These are phyloP conservation scores for Madoqua kirkii DNA, from an alignment of 2,113 vertebrate species.

Conservation along the genomic window DNA sequence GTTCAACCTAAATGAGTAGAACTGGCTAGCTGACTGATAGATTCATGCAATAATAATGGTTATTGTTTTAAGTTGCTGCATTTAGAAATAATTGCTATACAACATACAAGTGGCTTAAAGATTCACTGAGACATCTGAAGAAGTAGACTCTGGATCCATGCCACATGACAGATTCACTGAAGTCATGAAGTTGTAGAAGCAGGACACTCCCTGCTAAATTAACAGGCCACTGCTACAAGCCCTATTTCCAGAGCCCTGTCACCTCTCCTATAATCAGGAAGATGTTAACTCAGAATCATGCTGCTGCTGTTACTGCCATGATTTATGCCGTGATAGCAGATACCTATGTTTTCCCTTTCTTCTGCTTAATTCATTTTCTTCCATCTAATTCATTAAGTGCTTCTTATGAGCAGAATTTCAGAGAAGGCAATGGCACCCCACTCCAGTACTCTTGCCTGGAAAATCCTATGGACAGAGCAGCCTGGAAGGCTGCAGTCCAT, in stretches of 20 bases:
- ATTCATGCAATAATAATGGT: background rate
- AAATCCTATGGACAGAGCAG: no score
- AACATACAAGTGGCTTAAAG: background rate
- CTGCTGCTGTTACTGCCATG: background rate
- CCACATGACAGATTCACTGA: background rate
- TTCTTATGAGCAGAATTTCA: background rate
- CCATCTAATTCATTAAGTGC: background rate
- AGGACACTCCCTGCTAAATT: background rate
- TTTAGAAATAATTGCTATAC: background rate
- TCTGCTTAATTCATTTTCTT: background rate
- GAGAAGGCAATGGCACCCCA: no score
- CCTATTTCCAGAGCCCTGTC: background rate
- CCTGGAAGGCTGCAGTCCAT: no score
- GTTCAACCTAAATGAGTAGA: background rate
- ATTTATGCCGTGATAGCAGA: background rate
- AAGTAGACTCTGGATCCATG: background rate
- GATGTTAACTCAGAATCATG: background rate
- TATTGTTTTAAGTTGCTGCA: background rate
- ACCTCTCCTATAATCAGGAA: background rate
- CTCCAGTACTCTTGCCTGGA: no score
- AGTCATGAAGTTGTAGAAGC: background rate
- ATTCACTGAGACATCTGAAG: background rate
- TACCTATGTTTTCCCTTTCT: background rate
- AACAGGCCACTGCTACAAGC: background rate
- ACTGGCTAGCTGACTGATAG: background rate